Evolutionary conservation across 2,113 vertebrate species (phyloP), one percentile per base, ranked within the genome.

Genomic region (Ahaetulla prasina): DNA sequence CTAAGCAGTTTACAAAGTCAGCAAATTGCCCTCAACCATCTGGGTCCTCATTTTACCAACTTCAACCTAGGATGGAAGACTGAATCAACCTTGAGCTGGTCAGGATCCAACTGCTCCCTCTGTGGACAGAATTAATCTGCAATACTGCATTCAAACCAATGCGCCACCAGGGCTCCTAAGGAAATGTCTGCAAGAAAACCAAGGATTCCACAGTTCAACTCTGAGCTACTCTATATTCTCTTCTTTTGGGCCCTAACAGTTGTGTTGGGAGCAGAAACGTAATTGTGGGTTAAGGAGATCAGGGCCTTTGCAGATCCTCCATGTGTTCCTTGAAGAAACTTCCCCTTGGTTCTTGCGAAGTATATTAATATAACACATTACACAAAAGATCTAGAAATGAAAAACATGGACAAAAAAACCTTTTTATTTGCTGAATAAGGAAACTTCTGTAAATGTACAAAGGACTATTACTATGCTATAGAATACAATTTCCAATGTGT

Each of bases 381-480:
- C 25, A 43, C 39, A 11, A 90, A 92, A 47, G 63, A 87, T 94
- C 96, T 50, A 25, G 23, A 49, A 94, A 87, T 68, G 91, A 95
- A 94, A 95, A 95, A 9, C n/a, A 53, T 16, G 55, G 53, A 86
- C 86, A 92, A 0, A 96, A 54, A 93, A 97, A 97, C 96, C 92
- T 91, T 92, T 98, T 98, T 98, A 98, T 98, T 98, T 97, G 96
- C 94, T 97, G 95, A 94, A 96, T 96, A 95, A 95, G 95, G 96
- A 96, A 96, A 97, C 92, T 96, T 96, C 93, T 94, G 95, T 96
- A 95, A 97, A 98, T 95, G 96, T 96, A 96, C 94, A 97, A 97
- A 97, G 92, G 96, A 96, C 95, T 96, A 95, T 95, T 92, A 92
- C 97, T 98, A 97, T 93, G 94, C 96, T 96, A 97, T 96, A 95